A percentile compares a stretch with the other conserved stretches of the same genome.
Conservation (phyloP, 2,113 vertebrate species). For the Lasiurus borealis region DNA sequence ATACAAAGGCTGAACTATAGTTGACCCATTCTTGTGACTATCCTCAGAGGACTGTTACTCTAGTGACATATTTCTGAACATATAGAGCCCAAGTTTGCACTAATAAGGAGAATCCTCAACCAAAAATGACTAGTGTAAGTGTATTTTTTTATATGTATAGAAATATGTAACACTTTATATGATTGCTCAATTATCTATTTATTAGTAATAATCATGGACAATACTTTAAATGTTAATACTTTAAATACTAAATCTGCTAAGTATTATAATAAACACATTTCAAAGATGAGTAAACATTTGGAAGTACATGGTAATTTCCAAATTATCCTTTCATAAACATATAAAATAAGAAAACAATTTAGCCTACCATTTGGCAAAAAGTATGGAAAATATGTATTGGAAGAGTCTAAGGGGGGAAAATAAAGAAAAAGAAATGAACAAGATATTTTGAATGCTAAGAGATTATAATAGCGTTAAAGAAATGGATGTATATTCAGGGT, state of each 20-base stretch:
- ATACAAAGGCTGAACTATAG: not conserved
- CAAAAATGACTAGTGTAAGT: not conserved
- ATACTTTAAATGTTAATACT: not conserved
- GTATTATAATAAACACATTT: not conserved
- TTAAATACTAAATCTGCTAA: not conserved
- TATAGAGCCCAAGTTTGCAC: not conserved
- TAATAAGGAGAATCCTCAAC: not conserved
- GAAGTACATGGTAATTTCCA: not conserved
- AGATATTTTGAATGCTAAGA: not conserved
- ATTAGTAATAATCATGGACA: not conserved
- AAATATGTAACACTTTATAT: no score
- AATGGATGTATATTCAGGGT: not conserved
- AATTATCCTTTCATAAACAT: not conserved
- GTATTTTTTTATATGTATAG: no score
- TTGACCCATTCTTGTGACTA: not conserved
- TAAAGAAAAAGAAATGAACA: not conserved
- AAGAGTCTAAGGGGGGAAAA: accelerated
- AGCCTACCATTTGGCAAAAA: not conserved
- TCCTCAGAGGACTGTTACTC: not conserved
- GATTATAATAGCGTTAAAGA: not conserved
- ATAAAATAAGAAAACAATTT: not conserved
- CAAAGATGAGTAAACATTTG: not conserved
- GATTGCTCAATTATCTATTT: not conserved
- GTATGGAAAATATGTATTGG: not conserved
- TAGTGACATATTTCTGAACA: not conserved